phyloP scores from a whole-genome alignment of 2,888 invertebrate species.

The Habrosyne pyritoides region DNA sequence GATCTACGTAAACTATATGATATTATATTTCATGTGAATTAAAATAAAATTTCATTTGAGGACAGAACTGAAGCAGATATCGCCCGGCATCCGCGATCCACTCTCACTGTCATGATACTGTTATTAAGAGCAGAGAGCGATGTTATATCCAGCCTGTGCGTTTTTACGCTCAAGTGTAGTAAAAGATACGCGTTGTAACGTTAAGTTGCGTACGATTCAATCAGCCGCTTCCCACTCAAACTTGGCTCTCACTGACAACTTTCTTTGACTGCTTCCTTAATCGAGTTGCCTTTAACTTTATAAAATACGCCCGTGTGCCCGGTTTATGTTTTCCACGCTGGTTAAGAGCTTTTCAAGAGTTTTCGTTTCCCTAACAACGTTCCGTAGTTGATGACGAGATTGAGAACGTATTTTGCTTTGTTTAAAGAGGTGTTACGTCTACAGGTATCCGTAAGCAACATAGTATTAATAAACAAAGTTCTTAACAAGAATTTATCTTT shows the following conservation, averaged over 20 bases:
- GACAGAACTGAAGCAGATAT: too few species aligned
- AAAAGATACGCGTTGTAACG: conserved; percentile 28
- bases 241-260: conserved; percentile 61
- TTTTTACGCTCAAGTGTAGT: conserved; percentile 14
- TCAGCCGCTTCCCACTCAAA: conserved; percentile 54
- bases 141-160: neutral
- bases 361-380: conserved; percentile 65
- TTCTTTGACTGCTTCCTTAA: conserved; percentile 70
- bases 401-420: conserved; percentile 33
- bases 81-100: too few species aligned
- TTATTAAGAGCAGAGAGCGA: too few species aligned
- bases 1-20: too few species aligned
- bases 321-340: conserved; percentile 71
- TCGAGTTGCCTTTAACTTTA: conserved; percentile 75
- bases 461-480: neutral
- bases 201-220: conserved; percentile 58
- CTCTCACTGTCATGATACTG: too few species aligned
- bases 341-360: conserved; percentile 72
- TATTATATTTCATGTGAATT: too few species aligned
- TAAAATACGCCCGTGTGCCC: conserved; percentile 73
- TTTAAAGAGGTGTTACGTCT: conserved; percentile 3
- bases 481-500: too few species aligned
- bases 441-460: neutral
- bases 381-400: conserved; percentile 50
- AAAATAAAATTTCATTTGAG: too few species aligned